These are phyloP conservation scores for Bombus pyrosoma DNA, from an alignment of 1,140 invertebrate genomes.

Conservation along the genomic window DNA sequence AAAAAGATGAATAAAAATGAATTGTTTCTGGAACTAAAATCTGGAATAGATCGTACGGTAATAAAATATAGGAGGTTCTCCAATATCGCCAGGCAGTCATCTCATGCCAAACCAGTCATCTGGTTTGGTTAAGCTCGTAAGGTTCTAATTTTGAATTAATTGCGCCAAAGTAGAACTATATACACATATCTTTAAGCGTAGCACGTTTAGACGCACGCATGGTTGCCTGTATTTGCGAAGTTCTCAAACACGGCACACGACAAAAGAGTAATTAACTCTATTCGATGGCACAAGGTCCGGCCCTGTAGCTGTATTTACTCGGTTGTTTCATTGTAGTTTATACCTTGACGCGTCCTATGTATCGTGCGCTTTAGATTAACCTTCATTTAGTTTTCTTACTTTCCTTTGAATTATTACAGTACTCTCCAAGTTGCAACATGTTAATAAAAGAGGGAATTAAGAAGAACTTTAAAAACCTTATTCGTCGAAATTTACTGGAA, in stretches of 20 bases:
- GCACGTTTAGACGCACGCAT: conserved; percentile 3
- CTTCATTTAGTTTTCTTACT: conserved; percentile 13
- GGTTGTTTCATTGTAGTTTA: conserved; percentile 41
- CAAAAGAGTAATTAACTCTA: conserved; percentile 55
- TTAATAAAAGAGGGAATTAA: background rate
- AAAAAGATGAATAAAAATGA: too few relatives aligned
- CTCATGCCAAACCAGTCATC: background rate
- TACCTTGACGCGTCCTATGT: conserved; percentile 20
- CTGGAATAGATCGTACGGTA: too few relatives aligned
- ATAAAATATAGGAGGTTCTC: background rate
- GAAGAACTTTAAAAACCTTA: background rate
- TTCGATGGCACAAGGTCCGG: conserved; percentile 36
- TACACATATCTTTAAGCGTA: conserved; percentile 25
- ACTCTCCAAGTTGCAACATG: background rate
- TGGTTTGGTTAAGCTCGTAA: background rate
- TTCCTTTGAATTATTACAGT: background rate
- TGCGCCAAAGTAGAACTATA: background rate
- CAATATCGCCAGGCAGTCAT: background rate
- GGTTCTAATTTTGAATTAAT: conserved; percentile 22
- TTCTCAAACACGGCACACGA: conserved; percentile 37
- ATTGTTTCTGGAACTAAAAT: too few relatives aligned
- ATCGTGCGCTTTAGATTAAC: conserved; percentile 22
- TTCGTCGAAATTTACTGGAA: too few relatives aligned
- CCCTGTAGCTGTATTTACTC: conserved; percentile 31
- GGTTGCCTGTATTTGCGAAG: conserved; percentile 15